Evolutionary conservation across 2,113 vertebrate genomes (phyloP), one percentile per base, ranked within the genome.

Genomic region (Dromas ardeola): DNA sequence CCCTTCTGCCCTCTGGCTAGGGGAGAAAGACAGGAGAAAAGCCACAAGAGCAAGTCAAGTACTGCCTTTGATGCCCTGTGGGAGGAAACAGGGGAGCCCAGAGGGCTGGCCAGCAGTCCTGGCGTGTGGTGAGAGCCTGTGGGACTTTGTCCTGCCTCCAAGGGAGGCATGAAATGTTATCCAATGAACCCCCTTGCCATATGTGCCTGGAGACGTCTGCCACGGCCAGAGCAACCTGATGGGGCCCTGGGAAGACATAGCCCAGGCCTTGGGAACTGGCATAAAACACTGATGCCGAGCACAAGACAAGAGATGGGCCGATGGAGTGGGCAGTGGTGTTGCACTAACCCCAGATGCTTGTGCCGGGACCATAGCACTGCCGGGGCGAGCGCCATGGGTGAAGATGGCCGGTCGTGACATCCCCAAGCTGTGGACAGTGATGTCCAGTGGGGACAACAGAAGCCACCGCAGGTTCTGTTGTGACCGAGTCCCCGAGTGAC

Each of bases 301-400:
- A 26, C 20, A 29, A 42, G 50, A 25, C 13, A 16, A 21, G 19
- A 34, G 10, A 14, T 23, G 47, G 32, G 20, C 23, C 3, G 43
- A 83, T 3, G 15, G 32, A 72, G 38, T 13, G 19, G 56, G 15
- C 55, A 25, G 15, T 50, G 43, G 18, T 0, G 3, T 8, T 49
- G 69, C 6, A 14, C 23, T 77, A 40, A 49, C 23, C 50, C 14
- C 34, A 65, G 21, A 47, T 0, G 1, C 23, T 2, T n/a, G 25
- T 27, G 23, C 29, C 20, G 26, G 26, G 15, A 27, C 27, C 4
- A 4, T 20, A 25, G 58, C 5, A 5, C 58, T 53, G 26, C 49
- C 5, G 3, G n/a, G 11, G 32, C 2, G 11, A 55, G 30, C 3
- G 2, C 49, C 11, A 2, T 13, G 30, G 27, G 7, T 15, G 2